A percentile compares a stretch with the other conserved stretches of the same genome.
Evolutionary conservation across 2,797 vertebrate genomes (phyloP).

Genomic region (Artibeus lituratus): DNA sequence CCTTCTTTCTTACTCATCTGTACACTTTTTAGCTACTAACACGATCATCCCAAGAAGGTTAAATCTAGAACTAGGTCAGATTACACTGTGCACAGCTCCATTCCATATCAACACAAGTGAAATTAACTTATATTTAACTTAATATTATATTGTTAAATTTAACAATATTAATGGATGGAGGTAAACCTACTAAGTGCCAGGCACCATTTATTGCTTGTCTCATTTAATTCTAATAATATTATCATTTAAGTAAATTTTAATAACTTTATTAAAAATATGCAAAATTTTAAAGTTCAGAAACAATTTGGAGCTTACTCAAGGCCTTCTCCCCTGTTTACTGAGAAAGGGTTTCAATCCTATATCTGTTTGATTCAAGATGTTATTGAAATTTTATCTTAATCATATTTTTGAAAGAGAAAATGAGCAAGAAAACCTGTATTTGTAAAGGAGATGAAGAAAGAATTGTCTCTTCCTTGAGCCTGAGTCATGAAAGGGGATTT

Average conservation of each 20-base stretch:
- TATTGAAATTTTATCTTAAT: background rate
- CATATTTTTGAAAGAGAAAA: background rate
- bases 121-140: background rate
- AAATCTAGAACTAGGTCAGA: background rate
- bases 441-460: background rate
- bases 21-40: background rate
- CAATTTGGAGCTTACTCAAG: background rate
- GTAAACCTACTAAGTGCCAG: background rate
- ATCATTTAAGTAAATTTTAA: background rate
- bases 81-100: background rate
- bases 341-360: background rate
- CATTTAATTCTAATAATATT: background rate
- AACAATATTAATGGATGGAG: background rate
- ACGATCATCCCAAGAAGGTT: background rate
- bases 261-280: background rate
- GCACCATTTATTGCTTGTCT: background rate
- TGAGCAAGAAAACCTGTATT: background rate
- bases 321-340: background rate
- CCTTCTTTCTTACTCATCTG: background rate
- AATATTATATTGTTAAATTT: background rate
- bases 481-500: background rate
- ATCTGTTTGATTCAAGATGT: background rate
- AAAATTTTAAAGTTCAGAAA: background rate
- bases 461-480: background rate
- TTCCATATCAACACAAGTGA: background rate